Evolutionary conservation across 2,797 vertebrate genomes (phyloP).

Genomic region (Amphiprion clarkii): DNA sequence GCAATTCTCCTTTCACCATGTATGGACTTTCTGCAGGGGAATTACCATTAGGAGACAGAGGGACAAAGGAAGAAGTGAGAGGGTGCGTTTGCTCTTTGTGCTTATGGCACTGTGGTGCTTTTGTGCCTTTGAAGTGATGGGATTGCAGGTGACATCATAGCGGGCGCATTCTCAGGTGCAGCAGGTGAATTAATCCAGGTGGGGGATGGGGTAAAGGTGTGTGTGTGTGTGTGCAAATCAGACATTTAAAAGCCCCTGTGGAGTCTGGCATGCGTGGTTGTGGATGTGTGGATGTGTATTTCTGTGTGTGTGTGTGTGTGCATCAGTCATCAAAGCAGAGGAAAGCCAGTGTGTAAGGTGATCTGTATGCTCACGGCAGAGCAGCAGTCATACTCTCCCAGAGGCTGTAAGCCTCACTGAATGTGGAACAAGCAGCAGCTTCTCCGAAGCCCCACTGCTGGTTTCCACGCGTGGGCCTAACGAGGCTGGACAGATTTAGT

Average conservation of each 20-base stretch:
- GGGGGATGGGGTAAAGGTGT: constrained; percentile 71
- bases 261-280: constrained; percentile 36
- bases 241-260: constrained; percentile 33
- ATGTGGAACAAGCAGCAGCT: constrained; percentile 82
- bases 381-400: constrained; percentile 74
- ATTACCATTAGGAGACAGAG: constrained; percentile 67
- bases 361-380: constrained; percentile 79
- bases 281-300: not conserved
- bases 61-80: constrained; percentile 76
- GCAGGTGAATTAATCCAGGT: constrained; percentile 77
- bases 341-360: constrained; percentile 79
- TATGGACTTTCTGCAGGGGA: constrained; percentile 64
- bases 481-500: constrained; percentile 48
- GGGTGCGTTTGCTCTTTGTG: constrained; percentile 65
- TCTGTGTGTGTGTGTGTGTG: constrained; percentile 27
- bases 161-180: constrained; percentile 81
- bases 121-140: constrained; percentile 79
- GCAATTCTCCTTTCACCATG: constrained; percentile 58
- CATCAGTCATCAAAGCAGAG: constrained; percentile 77
- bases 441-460: constrained; percentile 47
- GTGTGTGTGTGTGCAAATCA: constrained; percentile 46
- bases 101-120: constrained; percentile 64
- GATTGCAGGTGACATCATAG: constrained; percentile 81
- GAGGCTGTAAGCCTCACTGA: constrained; percentile 81
- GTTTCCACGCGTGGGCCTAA: constrained; percentile 49